These are phyloP conservation scores for Cheiracanthium punctorium DNA, from an alignment of 2,888 invertebrate genomes.

Conservation along the genomic window DNA sequence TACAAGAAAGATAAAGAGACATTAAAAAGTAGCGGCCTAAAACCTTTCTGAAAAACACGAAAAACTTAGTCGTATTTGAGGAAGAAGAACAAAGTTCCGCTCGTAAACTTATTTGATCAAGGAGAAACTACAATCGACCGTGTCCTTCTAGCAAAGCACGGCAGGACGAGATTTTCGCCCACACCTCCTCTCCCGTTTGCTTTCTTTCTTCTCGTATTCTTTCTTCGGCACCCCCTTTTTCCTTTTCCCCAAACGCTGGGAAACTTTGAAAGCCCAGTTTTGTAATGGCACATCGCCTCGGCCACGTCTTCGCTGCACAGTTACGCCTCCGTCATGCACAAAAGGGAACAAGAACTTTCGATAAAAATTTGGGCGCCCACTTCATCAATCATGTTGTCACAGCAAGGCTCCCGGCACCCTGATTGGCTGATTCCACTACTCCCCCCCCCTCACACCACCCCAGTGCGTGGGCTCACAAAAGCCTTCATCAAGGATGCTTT, in stretches of 20 bases:
- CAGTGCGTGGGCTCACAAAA: constrained; percentile 61
- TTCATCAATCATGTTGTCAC: constrained; percentile 71
- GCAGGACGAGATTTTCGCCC: constrained; percentile 25
- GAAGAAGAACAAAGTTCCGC: constrained; percentile 70
- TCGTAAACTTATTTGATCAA: constrained; percentile 71
- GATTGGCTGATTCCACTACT: constrained; percentile 61
- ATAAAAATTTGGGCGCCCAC: constrained; percentile 71
- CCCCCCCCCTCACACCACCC: constrained; percentile 21
- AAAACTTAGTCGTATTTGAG: constrained; percentile 66
- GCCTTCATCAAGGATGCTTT: constrained; percentile 67
- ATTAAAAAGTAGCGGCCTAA: constrained; percentile 49
- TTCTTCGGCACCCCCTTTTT: constrained; percentile 58
- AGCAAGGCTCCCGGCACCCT: constrained; percentile 69
- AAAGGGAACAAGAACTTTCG: constrained; percentile 71
- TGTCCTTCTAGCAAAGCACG: constrained; percentile 65
- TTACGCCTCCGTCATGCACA: constrained; percentile 65
- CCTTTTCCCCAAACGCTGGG: constrained; percentile 51
- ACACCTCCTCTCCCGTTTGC: constrained; percentile 23
- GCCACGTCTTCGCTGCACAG: constrained; percentile 67
- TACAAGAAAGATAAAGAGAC: constrained; percentile 16
- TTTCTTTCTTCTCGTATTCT: constrained; percentile 52
- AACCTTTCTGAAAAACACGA: constrained; percentile 57
- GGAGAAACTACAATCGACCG: constrained; percentile 70
- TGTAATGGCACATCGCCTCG: constrained; percentile 70
- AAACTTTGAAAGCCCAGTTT: constrained; percentile 70